A percentile compares a stretch with the other conserved stretches of the same genome.
phyloP scores from a whole-genome alignment of 2,113 vertebrate genomes.

The Neotragus pygmaeus region DNA sequence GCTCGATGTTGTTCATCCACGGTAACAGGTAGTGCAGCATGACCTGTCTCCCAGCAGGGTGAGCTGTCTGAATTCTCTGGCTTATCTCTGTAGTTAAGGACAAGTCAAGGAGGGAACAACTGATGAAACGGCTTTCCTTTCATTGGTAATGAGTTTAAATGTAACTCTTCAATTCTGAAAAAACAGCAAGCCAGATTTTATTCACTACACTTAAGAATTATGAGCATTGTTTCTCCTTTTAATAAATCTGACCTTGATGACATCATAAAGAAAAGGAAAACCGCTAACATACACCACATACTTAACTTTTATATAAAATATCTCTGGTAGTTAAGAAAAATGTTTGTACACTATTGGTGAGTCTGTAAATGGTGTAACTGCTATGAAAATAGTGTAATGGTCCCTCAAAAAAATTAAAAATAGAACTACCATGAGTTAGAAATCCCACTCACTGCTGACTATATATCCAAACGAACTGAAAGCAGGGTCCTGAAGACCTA shows the following conservation, averaged over 20 bases:
- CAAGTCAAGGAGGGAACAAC: background rate
- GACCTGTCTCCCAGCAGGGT: constrained; percentile 94
- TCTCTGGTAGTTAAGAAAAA: background rate
- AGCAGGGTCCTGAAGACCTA: background rate
- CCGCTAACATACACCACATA: background rate
- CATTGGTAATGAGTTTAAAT: background rate
- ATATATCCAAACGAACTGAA: background rate
- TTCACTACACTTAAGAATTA: background rate
- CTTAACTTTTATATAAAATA: background rate
- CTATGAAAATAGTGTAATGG: background rate
- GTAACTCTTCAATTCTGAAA: background rate
- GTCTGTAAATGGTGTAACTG: background rate
- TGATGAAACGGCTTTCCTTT: background rate
- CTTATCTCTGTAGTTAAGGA: constrained; percentile 89
- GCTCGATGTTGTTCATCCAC: constrained; percentile 99
- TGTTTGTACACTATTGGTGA: background rate
- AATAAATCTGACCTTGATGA: background rate
- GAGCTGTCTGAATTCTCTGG: constrained; percentile 97
- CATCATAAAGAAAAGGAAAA: background rate
- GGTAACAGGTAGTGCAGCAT: constrained; percentile 98
- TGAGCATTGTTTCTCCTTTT: background rate
- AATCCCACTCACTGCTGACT: background rate
- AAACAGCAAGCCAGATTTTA: background rate
- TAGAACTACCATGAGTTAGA: background rate
- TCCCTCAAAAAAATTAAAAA: background rate